Base-by-base conservation (phyloP, 1,140 invertebrate genomes). In the Teleogryllus occipitalis region DNA sequence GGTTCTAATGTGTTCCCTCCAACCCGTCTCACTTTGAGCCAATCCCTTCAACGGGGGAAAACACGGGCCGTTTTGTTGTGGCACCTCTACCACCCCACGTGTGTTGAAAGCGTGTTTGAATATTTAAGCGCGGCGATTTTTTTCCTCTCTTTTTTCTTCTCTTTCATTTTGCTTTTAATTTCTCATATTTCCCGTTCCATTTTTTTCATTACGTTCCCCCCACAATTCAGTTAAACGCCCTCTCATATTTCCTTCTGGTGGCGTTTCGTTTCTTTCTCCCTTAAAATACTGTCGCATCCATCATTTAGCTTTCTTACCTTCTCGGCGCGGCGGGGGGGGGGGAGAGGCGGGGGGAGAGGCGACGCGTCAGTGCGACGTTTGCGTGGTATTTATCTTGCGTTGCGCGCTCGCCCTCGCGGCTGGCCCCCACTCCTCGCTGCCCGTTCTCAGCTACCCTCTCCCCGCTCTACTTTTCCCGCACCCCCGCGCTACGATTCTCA, bases 301-400 rank as follows among this genome's bases (percentile, higher is more conserved):
- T 65, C 54, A 65, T 65, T 65, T 65, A 65, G 54, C 54, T 65
- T 65, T 65, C 54, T 65, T 65, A 65, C 54, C 54, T 65, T 65
- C 18, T 18, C 54, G 54, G 54, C 54, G 10, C 18, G 1, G 27
- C 27, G 27, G 1, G 27, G 27, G 1, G 27, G 1, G 27, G n/a
- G n/a, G n/a, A n/a, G n/a, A n/a, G 1, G 27, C 27, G 27, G 1
- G 27, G 27, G 1, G 27, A 1, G 27, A n/a, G n/a, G 54, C 7
- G 54, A 7, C 18, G 18, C 18, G 54, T 65, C 54, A 65, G 10
- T 10, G 54, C 10, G 54, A 65, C 54, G 54, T 10, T 65, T 1
- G 54, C 18, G 54, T 7, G 54, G 10, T 65, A 65, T 65, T 65
- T 65, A 65, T 65, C 54, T 65, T 14, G 54, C 27, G 27, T 5